Evolutionary conservation across 2,797 vertebrate species (phyloP).

Genomic region (Urophycis tenuis): DNA sequence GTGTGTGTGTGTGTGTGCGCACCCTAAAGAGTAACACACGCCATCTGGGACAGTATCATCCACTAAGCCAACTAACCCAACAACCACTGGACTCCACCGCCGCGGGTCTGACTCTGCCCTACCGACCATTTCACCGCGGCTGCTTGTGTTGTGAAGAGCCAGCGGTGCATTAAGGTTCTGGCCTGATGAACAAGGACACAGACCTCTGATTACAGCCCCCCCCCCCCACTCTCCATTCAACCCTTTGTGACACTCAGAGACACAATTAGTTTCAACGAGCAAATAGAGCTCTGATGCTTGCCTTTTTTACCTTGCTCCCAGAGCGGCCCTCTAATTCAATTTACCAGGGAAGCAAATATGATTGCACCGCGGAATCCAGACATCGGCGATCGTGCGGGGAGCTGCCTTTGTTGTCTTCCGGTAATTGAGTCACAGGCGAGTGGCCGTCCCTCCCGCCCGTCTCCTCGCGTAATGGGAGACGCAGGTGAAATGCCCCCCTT

Average conservation of each 20-base stretch:
- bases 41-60: not conserved
- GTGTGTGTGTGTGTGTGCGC: too few species aligned
- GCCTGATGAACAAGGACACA: conserved; percentile 60
- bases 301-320: conserved; percentile 62
- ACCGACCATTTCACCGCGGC: conserved; percentile 39
- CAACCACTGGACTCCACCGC: conserved; percentile 33
- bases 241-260: conserved; percentile 55
- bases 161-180: conserved; percentile 57
- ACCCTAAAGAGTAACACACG: conserved; percentile 1
- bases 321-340: conserved; percentile 60
- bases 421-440: conserved; percentile 63
- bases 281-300: conserved; percentile 52
- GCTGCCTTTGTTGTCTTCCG: conserved; percentile 60
- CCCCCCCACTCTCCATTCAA: conserved; percentile 45
- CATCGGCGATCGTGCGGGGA: conserved; percentile 46
- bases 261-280: conserved; percentile 63
- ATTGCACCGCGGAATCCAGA: conserved; percentile 59
- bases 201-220: conserved; percentile 51
- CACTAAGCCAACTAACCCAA: conserved; percentile 19
- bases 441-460: conserved; percentile 43
- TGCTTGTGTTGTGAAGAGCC: conserved; percentile 25
- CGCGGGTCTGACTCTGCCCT: conserved; percentile 22
- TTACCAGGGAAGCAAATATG: conserved; percentile 57
- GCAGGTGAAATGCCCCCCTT: conserved; percentile 33
- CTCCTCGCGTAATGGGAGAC: conserved; percentile 41